Conservation (phyloP, 2,888 invertebrate species). For the Acrobeloides nanus region DNA sequence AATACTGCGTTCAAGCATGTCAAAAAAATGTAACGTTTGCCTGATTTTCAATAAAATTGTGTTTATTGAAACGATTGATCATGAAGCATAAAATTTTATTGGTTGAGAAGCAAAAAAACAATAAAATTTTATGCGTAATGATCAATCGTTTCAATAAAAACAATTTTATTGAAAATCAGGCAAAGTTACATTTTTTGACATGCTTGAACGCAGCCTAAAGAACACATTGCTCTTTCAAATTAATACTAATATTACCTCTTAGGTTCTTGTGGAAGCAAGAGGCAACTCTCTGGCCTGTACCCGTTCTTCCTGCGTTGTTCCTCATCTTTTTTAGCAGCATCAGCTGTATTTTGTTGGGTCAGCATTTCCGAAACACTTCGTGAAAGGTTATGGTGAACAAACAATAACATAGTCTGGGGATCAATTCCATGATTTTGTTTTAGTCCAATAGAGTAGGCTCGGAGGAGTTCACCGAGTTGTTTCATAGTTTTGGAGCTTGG, state of each 20-base stretch:
- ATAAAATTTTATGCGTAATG: too few relatives aligned
- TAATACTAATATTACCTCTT: conserved; percentile 19
- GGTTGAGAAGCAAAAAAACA: too few relatives aligned
- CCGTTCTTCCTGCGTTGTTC: conserved; percentile 10
- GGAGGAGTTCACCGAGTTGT: conserved; percentile 63
- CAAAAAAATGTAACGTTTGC: too few relatives aligned
- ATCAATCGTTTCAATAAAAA: too few relatives aligned
- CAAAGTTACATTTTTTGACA: too few relatives aligned
- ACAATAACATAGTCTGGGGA: conserved; percentile 68
- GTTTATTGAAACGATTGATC: too few relatives aligned
- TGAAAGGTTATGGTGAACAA: conserved; percentile 58
- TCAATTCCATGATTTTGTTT: conserved; percentile 72
- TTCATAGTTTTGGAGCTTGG: conserved; percentile 66
- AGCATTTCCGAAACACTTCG: conserved; percentile 62
- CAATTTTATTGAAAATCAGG: too few relatives aligned
- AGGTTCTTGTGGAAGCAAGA: conserved; percentile 26
- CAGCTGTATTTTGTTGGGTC: conserved; percentile 56
- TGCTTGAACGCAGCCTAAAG: too few relatives aligned
- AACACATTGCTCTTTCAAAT: too few relatives aligned
- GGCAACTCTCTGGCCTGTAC: conserved; percentile 22
- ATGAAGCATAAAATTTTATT: too few relatives aligned
- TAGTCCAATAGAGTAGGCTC: conserved; percentile 62
- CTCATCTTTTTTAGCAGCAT: conserved; percentile 56
- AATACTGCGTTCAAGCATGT: too few relatives aligned
- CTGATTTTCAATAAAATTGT: too few relatives aligned